phyloP scores from a whole-genome alignment of 1,140 invertebrate species.

The Belonocnema kinseyi region DNA sequence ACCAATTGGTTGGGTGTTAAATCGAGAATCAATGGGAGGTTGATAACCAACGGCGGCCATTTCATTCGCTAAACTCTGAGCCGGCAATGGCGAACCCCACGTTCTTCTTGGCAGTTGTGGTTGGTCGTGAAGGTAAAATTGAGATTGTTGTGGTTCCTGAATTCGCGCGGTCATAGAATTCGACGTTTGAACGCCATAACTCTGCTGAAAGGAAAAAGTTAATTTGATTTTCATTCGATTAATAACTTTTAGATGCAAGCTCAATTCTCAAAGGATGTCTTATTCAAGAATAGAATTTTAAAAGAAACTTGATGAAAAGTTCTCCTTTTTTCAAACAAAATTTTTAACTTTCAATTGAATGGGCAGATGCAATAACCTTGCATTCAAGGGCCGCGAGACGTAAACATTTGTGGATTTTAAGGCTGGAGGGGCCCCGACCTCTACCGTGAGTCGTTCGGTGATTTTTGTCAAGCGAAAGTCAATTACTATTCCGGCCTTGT shows the following conservation, averaged over 20 bases:
- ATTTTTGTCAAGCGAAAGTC: too few species aligned
- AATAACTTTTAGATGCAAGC: not conserved
- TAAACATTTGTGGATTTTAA: too few species aligned
- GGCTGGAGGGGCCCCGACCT: too few species aligned
- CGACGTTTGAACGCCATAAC: slow-evolving; percentile 63
- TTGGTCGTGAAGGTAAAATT: slow-evolving; percentile 86
- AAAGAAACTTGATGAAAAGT: not conserved
- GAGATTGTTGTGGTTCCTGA: slow-evolving; percentile 74
- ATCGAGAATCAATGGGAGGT: slow-evolving; percentile 67
- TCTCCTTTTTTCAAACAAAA: not conserved
- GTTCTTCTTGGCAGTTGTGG: slow-evolving; percentile 81
- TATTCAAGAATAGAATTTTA: not conserved
- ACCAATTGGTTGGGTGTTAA: slow-evolving; percentile 61
- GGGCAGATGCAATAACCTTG: too few species aligned
- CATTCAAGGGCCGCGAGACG: too few species aligned
- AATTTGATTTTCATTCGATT: slow-evolving; percentile 2
- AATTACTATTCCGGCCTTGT: too few species aligned
- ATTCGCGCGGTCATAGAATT: slow-evolving; percentile 72
- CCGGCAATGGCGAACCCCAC: slow-evolving; percentile 82
- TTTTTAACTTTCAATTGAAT: too few species aligned
- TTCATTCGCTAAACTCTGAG: slow-evolving; percentile 71
- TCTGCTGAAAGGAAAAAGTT: slow-evolving; percentile 50
- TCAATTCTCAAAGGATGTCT: not conserved
- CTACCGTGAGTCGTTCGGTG: too few species aligned
- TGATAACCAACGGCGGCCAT: slow-evolving; percentile 70